Percentiles rank a stretch among this genome's conserved stretches.
Evolutionary conservation across 2,113 vertebrate species (phyloP).

Genomic region (Spilogale gracilis): DNA sequence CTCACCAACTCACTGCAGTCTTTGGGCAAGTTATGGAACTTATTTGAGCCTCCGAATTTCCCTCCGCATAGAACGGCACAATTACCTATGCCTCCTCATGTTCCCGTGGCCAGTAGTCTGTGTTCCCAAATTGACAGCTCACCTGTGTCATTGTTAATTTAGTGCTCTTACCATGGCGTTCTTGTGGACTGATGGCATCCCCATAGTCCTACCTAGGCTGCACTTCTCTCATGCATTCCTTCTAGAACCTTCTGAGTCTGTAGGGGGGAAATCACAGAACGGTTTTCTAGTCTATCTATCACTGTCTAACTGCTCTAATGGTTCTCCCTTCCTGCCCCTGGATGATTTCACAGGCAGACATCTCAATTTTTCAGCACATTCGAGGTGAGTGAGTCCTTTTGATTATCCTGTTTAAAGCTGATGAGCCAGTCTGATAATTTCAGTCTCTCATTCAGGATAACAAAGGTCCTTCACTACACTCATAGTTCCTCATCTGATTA

Average conservation of each 20-base stretch:
- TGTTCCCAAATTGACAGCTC: background rate
- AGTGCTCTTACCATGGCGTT: too few species aligned
- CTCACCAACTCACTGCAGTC: background rate
- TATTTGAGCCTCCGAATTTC: background rate
- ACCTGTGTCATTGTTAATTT: background rate
- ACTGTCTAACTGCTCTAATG: background rate
- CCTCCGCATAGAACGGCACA: background rate
- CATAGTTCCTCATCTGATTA: background rate
- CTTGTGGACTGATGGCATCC: background rate
- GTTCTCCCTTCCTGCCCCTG: background rate
- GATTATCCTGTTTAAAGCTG: accelerated
- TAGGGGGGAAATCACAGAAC: background rate
- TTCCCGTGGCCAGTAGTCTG: background rate
- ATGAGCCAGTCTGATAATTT: background rate
- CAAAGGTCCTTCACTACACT: accelerated
- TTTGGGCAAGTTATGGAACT: background rate
- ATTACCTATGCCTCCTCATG: accelerated
- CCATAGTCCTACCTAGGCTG: background rate
- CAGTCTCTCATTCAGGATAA: background rate
- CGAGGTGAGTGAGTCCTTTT: background rate
- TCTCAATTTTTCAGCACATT: background rate
- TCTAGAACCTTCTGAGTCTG: background rate
- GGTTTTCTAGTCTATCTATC: background rate
- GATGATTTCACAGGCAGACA: background rate
- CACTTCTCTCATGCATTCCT: background rate